These are phyloP conservation scores for Parazoanthus swiftii DNA, from an alignment of 92 coral and sea anemone species.

Conservation along the genomic window DNA sequence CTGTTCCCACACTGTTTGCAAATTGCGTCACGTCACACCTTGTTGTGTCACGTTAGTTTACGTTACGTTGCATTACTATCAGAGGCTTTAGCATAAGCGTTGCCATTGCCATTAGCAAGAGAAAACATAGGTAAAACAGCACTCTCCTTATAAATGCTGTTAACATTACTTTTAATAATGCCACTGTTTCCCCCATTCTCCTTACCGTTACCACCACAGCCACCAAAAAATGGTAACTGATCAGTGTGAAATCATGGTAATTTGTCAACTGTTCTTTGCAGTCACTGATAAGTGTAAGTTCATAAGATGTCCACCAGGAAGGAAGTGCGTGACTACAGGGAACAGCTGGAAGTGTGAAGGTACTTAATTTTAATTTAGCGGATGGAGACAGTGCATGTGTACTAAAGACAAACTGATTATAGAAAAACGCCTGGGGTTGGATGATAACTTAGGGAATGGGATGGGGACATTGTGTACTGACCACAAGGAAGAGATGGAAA, in stretches of 20 bases:
- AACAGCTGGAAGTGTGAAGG: conserved; percentile 17
- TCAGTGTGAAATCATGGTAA: no score
- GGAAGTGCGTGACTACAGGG: not conserved
- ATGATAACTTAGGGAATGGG: not conserved
- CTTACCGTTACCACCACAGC: no score
- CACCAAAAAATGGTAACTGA: no score
- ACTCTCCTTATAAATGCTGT: no score
- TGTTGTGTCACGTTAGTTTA: no score
- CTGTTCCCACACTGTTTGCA: not conserved
- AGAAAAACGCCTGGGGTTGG: not conserved
- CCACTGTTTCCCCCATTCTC: no score
- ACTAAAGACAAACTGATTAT: not conserved
- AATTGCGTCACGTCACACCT: no score
- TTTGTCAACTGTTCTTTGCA: not conserved
- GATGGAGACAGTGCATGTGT: not conserved
- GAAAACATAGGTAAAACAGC: no score
- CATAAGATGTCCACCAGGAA: conserved; percentile 6
- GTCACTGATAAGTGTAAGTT: not conserved
- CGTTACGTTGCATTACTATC: no score
- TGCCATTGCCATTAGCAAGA: no score
- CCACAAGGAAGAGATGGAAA: not conserved
- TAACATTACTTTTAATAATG: no score
- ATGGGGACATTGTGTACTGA: not conserved
- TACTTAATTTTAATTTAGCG: not conserved
- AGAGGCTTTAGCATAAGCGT: no score